These are phyloP conservation scores for Rhyacophila evoluta DNA, from an alignment of 2,888 invertebrate genomes.

Conservation along the genomic window DNA sequence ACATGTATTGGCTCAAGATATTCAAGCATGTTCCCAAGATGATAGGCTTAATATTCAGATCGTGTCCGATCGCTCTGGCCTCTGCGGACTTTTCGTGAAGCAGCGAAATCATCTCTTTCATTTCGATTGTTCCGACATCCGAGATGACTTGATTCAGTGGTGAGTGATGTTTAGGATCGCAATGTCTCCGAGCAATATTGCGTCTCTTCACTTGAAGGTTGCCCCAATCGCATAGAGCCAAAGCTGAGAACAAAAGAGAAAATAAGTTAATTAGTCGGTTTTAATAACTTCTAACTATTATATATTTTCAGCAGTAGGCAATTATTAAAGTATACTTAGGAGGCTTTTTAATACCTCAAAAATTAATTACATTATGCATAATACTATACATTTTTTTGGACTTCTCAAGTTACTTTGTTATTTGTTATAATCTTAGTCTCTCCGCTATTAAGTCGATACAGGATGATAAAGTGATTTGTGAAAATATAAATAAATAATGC, in stretches of 20 bases:
- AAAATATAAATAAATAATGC: too few relatives aligned
- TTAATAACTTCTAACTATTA: too few relatives aligned
- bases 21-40: slow-evolving; percentile 83
- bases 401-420: too few relatives aligned
- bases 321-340: too few relatives aligned
- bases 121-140: slow-evolving; percentile 77
- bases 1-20: slow-evolving; percentile 90
- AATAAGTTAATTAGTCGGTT: too few relatives aligned
- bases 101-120: slow-evolving; percentile 72
- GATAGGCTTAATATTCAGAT: slow-evolving; percentile 76
- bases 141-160: slow-evolving; percentile 79
- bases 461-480: too few relatives aligned
- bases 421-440: too few relatives aligned
- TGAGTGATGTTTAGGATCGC: slow-evolving; percentile 82
- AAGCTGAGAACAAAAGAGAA: slow-evolving; percentile 72
- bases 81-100: slow-evolving; percentile 65
- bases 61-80: slow-evolving; percentile 60
- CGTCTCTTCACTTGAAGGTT: slow-evolving; percentile 82
- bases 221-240: slow-evolving; percentile 91
- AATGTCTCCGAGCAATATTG: slow-evolving; percentile 82
- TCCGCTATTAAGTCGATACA: too few relatives aligned
- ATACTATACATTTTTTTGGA: too few relatives aligned
- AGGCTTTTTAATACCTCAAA: too few relatives aligned
- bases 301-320: too few relatives aligned
- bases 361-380: too few relatives aligned